These are phyloP conservation scores for Xanthia togata DNA, from an alignment of 2,888 invertebrate genomes.

Conservation along the genomic window DNA sequence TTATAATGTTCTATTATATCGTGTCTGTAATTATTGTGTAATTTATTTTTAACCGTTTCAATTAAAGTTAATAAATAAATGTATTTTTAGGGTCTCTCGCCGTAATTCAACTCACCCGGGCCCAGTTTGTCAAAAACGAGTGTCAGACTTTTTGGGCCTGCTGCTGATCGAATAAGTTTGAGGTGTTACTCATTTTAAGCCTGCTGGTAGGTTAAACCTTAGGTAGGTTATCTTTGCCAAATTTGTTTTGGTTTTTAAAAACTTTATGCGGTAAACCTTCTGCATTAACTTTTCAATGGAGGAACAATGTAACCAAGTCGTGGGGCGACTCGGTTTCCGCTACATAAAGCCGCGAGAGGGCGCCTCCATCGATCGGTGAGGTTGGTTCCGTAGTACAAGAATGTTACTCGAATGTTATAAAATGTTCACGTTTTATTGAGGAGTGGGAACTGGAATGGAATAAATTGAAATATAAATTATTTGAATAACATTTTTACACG, in stretches of 20 bases:
- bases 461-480: conserved; percentile 27
- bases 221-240: no score
- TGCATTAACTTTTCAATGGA: background rate
- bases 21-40: no score
- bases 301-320: conserved; percentile 74
- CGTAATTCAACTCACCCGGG: background rate
- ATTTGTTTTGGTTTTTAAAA: background rate
- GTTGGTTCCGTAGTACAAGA: conserved; percentile 45
- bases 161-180: no score
- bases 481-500: conserved; percentile 7
- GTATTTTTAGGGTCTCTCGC: background rate
- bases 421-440: conserved; percentile 43
- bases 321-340: conserved; percentile 77
- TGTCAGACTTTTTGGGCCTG: background rate
- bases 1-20: no score
- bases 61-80: no score
- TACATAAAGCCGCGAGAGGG: conserved; percentile 75
- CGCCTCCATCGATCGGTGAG: conserved; percentile 72
- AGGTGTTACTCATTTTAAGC: no score
- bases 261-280: conserved; percentile 9
- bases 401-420: conserved; percentile 50
- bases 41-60: no score
- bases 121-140: background rate
- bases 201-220: no score
- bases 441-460: conserved; percentile 19